Base-by-base conservation (phyloP, 2,888 invertebrate species). In the Brachypalpus laphriformis region DNA sequence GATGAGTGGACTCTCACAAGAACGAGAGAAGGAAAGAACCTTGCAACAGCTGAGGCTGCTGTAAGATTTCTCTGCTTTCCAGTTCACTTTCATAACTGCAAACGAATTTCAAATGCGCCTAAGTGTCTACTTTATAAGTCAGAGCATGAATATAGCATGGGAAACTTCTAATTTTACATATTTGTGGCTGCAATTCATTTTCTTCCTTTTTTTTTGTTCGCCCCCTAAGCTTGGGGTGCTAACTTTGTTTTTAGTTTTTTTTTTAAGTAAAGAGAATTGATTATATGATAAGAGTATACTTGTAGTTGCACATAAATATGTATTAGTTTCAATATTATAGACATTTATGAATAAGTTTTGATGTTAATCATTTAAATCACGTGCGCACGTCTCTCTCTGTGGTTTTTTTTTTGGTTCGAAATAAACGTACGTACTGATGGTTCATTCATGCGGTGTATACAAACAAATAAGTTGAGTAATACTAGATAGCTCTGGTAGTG, bases 131-230 rank as follows among this genome's bases (percentile, higher is more conserved):
- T 22, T 16, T 14, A 16, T 16, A 28, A 59, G 9, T 22, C 37
- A 59, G 37, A 14, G n/a, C 59, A 40, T 20, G 40, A 40, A 59
- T 40, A n/a, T n/a, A 40, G 3, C 9, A 20, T 56, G 11, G n/a
- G 20, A 34, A 8, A 11, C 2, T 7, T 9, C 0, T n/a, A n/a
- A 18, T 37, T 57, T n/a, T 37, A 57, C 22, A 37, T 57, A 57
- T 37, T 57, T 57, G 37, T 37, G 57, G 3, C 22, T 37, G 57
- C 57, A 37, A 37, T 57, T 18, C n/a, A 37, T n/a, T 11, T 54
- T 57, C 57, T 57, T 37, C 31, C 31, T 56, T 57, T 37, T 34
- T 56, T 56, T 4, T 37, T n/a, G n/a, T n/a, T n/a, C n/a, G n/a
- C n/a, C n/a, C n/a, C n/a, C n/a, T n/a, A n/a, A n/a, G n/a, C n/a